Evolutionary conservation across 2,113 vertebrate genomes (phyloP), one percentile per base, ranked within the genome.

Genomic region (Corythornis madagascariensis): DNA sequence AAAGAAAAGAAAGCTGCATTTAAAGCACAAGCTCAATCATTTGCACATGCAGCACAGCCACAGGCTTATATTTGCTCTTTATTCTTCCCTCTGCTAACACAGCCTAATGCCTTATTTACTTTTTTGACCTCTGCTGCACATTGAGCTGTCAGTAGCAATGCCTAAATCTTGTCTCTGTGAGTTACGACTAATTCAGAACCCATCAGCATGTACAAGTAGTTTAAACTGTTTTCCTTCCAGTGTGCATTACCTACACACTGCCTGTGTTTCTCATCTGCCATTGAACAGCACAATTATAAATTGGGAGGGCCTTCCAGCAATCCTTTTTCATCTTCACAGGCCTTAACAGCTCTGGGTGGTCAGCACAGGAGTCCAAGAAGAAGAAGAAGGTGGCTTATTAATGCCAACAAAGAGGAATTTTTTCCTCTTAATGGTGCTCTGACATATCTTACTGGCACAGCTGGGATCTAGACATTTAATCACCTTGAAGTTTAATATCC

Each of bases 41-140:
- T 74, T 52, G 60, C 57, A 35, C 28, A 16, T 47, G 35, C 52
- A 77, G 56, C 69, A 50, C 64, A 63, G 33, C n/a, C 57, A 20
- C 43, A 42, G 45, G 33, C n/a, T 85, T 65, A 18, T 10, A 21
- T 83, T 75, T 86, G 76, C 52, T 90, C 47, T 87, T 77, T 43
- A 71, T 87, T 83, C 48, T 76, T 56, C 73, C 40, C n/a, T 20
- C 26, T 77, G 64, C 75, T 91, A 95, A 91, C 71, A 85, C 21
- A 92, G 24, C 64, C 67, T 92, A 88, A 93, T 92, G 82, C 24
- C 75, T 95, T 92, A 94, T 94, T 95, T 96, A 93, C 92, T 96
- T 96, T 93, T 94, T 93, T 92, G 92, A 95, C 95, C 96, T 95
- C 95, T 96, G 84, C 64, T 88, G 82, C 75, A 85, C 92, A 93